Base-by-base conservation (phyloP, 2,797 vertebrate genomes). In the Etheostoma nigrum region DNA sequence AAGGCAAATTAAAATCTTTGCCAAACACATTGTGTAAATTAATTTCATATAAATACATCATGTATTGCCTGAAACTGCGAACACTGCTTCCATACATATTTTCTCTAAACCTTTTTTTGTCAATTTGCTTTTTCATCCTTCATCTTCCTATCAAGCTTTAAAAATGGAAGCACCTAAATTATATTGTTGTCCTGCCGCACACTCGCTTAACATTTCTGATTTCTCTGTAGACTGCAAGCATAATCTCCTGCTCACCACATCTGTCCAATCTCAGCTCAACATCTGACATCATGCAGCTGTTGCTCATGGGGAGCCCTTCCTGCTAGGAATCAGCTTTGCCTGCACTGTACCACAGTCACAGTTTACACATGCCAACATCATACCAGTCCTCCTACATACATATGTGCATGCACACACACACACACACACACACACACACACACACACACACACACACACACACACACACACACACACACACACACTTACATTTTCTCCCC, bases 231-330 rank as follows among this genome's bases (percentile, higher is more conserved):
- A 83, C 64, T 60, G 45, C 62, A 68, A 53, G 60, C 61, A 83
- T 84, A 85, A 91, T 87, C 81, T 79, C 63, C 45, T 59, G 49
- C 67, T 79, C 79, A 81, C 72, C 67, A 86, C 85, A 89, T 91
- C 80, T 89, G 90, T 88, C 81, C 86, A 79, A 78, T 84, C 84
- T 85, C 76, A 63, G 40, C 66, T 72, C 75, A 67, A 61, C 78
- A 81, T 84, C 77, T 85, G 87, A 88, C 85, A 78, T 81, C 65
- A 64, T 72, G 79, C 88, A 85, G 79, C 85, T 88, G 89, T 84
- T 86, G 69, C 84, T 12, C 72, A 82, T 73, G 53, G 53, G 66
- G 68, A 84, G 67, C 44, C 21, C 47, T 70, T 53, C 47, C 59
- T 76, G 45, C 67, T 18, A 23, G 51, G 62, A 79, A 72, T 47